Evolutionary conservation across 1,140 invertebrate genomes (phyloP), one percentile per base, ranked within the genome.

Genomic region (Drosophila obscura): DNA sequence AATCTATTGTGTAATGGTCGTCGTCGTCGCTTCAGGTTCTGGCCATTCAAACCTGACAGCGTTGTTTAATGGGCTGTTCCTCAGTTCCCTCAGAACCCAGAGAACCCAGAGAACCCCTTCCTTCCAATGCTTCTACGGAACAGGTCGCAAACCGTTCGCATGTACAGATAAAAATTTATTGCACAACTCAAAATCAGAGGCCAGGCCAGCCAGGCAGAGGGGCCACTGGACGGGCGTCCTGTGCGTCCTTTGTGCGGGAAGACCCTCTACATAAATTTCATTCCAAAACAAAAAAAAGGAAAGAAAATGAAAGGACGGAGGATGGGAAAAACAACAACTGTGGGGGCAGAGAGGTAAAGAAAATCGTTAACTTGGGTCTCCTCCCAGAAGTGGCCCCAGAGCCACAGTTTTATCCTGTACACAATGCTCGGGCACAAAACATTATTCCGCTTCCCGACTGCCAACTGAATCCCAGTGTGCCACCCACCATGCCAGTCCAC

Each of bases 91-190:
- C 15, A 8, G 15, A 31, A 16, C 26, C 50, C 50, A 4, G 0
- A 8, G n/a, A 26, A 31, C 15, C 15, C 50, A 4, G 5, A 39
- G 39, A 49, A 69, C 41, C 72, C 71, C 72, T 50, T 73, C 61
- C 52, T 52, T 58, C 44, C 35, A 19, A 26, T 19, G 26, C 50
- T 19, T 8, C 62, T 31, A 31, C 71, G 53, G 48, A 68, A 68
- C 45, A 55, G 63, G 43, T 39, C 67, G 64, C 53, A 59, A 59
- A 71, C 53, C 62, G 69, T 59, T 77, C 78, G 82, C 83, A 76
- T 87, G 82, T 88, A 88, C 66, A 87, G 83, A 87, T 87, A 87
- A 88, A 88, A 87, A 88, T 87, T 87, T 87, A 87, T 87, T 87
- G 82, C 82, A 87, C 83, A 87, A 82, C 83, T 87, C 82, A 87